Percentiles rank a stretch among this genome's conserved stretches.
Conservation (phyloP, 2,797 vertebrate species). For the Rhadinocentrus ornatus region DNA sequence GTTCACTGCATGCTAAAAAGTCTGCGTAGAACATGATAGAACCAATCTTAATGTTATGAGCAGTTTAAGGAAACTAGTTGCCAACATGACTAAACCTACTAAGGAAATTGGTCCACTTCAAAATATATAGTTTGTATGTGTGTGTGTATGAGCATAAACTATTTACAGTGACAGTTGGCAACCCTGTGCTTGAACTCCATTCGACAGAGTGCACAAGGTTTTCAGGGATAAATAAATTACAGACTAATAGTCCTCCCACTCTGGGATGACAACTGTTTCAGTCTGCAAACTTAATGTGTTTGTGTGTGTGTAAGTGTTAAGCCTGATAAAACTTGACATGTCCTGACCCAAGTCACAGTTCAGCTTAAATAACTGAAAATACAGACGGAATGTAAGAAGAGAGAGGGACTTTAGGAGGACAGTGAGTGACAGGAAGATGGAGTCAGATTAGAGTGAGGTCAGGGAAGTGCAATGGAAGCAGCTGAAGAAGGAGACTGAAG, state of each 20-base stretch:
- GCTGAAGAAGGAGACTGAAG: slow-evolving; percentile 19
- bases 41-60: too few species aligned
- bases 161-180: slow-evolving; percentile 5
- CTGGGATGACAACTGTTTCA: slow-evolving; percentile 7
- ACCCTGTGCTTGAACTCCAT: slow-evolving; percentile 14
- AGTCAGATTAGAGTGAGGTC: slow-evolving; percentile 43
- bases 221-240: slow-evolving; percentile 33
- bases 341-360: slow-evolving; percentile 29
- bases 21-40: too few species aligned
- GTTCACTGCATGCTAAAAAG: too few species aligned
- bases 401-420: slow-evolving; percentile 19
- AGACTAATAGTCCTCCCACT: slow-evolving; percentile 3
- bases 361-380: slow-evolving; percentile 18
- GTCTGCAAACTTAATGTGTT: neutral
- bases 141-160: neutral
- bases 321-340: neutral
- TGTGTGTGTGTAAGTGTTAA: neutral
- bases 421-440: slow-evolving; percentile 50
- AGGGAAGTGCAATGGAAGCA: slow-evolving; percentile 28
- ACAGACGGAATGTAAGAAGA: neutral
- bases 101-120: neutral
- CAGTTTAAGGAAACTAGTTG: too few species aligned
- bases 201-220: neutral
- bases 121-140: neutral
- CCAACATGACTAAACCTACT: neutral